phyloP scores from a whole-genome alignment of 1,140 invertebrate species.

The Eueides isabella region DNA sequence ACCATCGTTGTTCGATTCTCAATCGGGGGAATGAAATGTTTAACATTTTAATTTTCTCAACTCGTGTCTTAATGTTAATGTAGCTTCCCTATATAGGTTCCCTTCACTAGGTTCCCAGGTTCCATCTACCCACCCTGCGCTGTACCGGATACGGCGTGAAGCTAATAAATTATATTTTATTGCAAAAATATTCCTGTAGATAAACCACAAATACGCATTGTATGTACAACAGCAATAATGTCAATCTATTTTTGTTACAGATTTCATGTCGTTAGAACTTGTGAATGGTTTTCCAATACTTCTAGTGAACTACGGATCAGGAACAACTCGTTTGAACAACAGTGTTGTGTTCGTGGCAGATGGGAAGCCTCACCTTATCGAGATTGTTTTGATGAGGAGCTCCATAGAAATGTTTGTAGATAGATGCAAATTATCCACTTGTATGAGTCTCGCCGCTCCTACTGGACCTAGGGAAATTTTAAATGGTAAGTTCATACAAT shows the following conservation, averaged over 20 bases:
- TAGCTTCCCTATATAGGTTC: too few species aligned
- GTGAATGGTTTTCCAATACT: conserved; percentile 92
- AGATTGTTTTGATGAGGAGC: conserved; percentile 88
- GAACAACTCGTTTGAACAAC: conserved; percentile 87
- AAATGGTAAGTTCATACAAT: conserved; percentile 86
- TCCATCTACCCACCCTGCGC: too few species aligned
- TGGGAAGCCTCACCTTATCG: conserved; percentile 91
- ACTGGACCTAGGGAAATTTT: conserved; percentile 88
- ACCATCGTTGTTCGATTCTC: too few species aligned
- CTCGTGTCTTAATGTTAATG: too few species aligned
- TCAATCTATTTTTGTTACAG: conserved; percentile 75
- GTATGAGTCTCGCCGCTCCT: conserved; percentile 87
- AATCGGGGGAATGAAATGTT: too few species aligned
- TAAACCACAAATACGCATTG: too few species aligned
- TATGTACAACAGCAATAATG: too few species aligned
- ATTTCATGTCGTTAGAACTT: conserved; percentile 96
- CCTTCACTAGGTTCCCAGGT: too few species aligned
- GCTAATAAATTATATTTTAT: too few species aligned
- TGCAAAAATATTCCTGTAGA: too few species aligned
- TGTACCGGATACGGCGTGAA: too few species aligned
- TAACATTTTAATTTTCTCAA: too few species aligned
- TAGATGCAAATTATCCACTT: conserved; percentile 87
- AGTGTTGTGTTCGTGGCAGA: conserved; percentile 89
- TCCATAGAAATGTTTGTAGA: conserved; percentile 90
- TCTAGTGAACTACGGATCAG: conserved; percentile 95